Evolutionary conservation across 2,797 vertebrate genomes (phyloP), one percentile per base, ranked within the genome.

Genomic region (Parauchenoglanis ngamensis): DNA sequence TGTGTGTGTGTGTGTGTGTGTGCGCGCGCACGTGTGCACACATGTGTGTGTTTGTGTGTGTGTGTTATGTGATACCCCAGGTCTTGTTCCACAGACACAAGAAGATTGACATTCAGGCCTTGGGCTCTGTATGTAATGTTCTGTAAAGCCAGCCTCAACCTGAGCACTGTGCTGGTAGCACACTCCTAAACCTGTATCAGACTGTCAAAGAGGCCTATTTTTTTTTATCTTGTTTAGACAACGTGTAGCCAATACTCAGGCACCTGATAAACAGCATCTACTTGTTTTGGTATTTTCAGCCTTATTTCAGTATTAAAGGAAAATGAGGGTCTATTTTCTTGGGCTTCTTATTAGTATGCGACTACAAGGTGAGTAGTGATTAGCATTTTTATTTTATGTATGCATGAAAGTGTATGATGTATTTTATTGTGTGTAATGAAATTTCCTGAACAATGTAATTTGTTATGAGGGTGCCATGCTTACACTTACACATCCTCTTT

Each of bases 281-380:
- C 23, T 80, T 61, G 25, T 52, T 52, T 56, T 82, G 31, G 13
- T 12, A 17, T 76, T 87, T 93, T 94, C 80, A 93, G 89, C 89
- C 40, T n/a, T 86, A 46, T 6, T 87, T 86, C 85, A 80, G 88
- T 82, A 87, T 89, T 86, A 79, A 88, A 82, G 84, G 90, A 95
- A 92, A 89, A 96, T 96, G 95, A 95, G 92, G 92, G 93, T 89
- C 63, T 86, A 91, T 89, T 89, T 68, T 86, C 86, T 95, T 86
- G 89, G 94, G 85, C 84, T 95, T 90, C 94, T 94, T 93, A 93
- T 95, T 87, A 92, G 93, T 91, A 89, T 95, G 88, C 89, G 93
- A 86, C 88, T 95, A 84, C 93, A 94, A 93, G 96, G 95, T 96
- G 90, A 94, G 94, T 93, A 54, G n/a, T 52, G 59, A 59, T n/a